Evolutionary conservation across 2,888 invertebrate species (phyloP), one percentile per base, ranked within the genome.

Genomic region (Epinotia brunnichana): DNA sequence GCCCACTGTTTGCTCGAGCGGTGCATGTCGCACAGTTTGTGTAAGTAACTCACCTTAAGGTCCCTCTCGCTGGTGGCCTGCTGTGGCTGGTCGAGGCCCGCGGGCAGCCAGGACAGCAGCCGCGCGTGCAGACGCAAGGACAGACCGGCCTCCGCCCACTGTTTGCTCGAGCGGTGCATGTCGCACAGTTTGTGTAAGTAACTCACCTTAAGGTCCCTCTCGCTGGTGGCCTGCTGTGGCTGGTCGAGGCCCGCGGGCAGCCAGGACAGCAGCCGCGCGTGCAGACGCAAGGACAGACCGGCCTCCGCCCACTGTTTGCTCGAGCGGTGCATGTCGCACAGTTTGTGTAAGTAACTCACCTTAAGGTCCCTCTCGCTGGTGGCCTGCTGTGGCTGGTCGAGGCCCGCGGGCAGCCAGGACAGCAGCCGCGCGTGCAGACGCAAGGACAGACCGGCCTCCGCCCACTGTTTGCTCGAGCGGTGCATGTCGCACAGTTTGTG

Each of bases 121-220:
- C 96, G 95, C 62, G 96, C 96, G 89, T 98, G 97, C 17, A 97
- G 89, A 77, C 96, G 95, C 59, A 99, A 94, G 0, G 98, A 97
- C 77, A 97, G 97, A 0, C 98, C 99, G n/a, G 99, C 99, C 92
- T 99, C 99, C 0, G 98, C 97, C 90, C 96, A 98, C 90, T 98
- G 98, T 80, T 97, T 96, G 82, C 97, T 97, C 73, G 96, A 95
- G 81, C 97, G 94, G 91, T 99, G 99, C 81, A 99, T 95, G 81
- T 97, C 97, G 81, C 97, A n/a, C n/a, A 15, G 48, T 48, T 3
- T 48, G 48, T 48, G 48, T 48, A 11, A 35, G 35, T 35, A 35
- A 9, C 70, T 15, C 67, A 90, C 98, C 92, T 99, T 99, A 17
- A 99, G 94, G 77, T 98, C 96, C 10, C 98, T 94, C 85, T 99